Percentiles rank a stretch among this genome's conserved stretches.
These are phyloP conservation scores for Acanthosepion pharaonis DNA, from an alignment of 2,888 invertebrate genomes.

Conservation along the genomic window DNA sequence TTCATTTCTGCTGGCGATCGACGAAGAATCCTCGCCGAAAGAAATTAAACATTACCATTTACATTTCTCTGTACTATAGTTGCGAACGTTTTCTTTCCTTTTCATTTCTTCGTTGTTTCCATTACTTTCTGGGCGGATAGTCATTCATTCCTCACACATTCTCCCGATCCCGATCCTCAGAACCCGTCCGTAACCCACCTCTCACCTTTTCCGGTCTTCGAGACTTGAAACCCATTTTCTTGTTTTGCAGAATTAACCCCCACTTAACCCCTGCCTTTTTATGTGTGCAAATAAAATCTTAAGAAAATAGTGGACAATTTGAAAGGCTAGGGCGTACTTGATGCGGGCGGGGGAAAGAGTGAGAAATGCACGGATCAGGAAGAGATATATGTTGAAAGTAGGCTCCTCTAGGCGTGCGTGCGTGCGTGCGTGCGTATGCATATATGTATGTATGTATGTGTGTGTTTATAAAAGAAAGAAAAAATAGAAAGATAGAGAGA, in stretches of 20 bases:
- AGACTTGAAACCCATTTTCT: conserved; percentile 33
- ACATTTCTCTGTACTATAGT: neutral
- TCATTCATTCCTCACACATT: neutral
- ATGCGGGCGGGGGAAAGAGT: neutral
- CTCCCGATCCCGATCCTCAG: neutral
- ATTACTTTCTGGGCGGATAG: neutral
- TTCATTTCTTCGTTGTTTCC: neutral
- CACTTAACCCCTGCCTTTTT: conserved; percentile 33
- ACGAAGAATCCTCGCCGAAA: too few species aligned
- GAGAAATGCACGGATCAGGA: neutral
- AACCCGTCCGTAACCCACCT: neutral
- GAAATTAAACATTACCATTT: too few species aligned
- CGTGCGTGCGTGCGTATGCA: too few species aligned
- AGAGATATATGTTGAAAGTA: too few species aligned
- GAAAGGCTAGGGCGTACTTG: neutral
- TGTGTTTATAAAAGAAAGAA: too few species aligned
- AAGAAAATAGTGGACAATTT: conserved; percentile 12
- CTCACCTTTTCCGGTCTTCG: neutral
- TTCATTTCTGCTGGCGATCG: too few species aligned
- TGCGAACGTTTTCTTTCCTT: neutral
- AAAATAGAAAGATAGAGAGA: too few species aligned
- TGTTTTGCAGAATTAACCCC: conserved; percentile 33
- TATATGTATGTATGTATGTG: too few species aligned
- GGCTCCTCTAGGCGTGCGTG: too few species aligned
- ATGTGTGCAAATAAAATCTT: conserved; percentile 33